Percentiles rank a stretch among this genome's conserved stretches.
These are phyloP conservation scores for Hylia prasina DNA, from an alignment of 2,113 vertebrate species.

Conservation along the genomic window DNA sequence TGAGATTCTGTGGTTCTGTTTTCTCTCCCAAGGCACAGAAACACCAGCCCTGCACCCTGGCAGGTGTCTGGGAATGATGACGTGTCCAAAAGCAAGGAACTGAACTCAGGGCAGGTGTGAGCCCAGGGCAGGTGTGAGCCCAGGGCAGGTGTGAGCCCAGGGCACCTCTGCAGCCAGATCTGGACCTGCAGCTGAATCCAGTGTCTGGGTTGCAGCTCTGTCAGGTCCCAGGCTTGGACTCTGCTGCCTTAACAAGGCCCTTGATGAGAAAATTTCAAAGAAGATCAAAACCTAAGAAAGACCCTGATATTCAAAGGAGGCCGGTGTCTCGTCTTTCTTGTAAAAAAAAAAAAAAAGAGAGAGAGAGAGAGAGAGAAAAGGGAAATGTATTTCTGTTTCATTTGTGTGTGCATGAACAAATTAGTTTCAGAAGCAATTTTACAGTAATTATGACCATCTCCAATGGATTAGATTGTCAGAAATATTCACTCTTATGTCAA, in stretches of 20 bases:
- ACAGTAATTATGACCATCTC: constrained; percentile 58
- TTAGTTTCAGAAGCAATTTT: constrained; percentile 62
- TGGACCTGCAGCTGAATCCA: no score
- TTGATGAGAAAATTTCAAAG: not conserved
- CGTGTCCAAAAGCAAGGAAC: not conserved
- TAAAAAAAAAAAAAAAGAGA: not conserved
- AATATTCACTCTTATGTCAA: constrained; percentile 24
- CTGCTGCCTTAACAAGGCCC: not conserved
- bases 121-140: no score
- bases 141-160: not conserved
- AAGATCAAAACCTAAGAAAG: not conserved
- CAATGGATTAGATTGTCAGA: constrained; percentile 52
- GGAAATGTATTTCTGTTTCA: constrained; percentile 45
- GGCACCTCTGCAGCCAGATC: not conserved
- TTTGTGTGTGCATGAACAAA: constrained; percentile 12
- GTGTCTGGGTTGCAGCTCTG: not conserved
- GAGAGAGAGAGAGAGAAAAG: not conserved
- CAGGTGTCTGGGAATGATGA: not conserved
- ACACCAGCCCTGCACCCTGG: not conserved
- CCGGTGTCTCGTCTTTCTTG: not conserved
- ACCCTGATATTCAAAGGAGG: not conserved
- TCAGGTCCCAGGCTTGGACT: not conserved
- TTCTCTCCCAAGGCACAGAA: not conserved
- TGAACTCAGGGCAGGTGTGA: not conserved
- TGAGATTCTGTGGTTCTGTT: no score